Base-by-base conservation (phyloP, 2,113 vertebrate genomes). In the Larimichthys crocea region DNA sequence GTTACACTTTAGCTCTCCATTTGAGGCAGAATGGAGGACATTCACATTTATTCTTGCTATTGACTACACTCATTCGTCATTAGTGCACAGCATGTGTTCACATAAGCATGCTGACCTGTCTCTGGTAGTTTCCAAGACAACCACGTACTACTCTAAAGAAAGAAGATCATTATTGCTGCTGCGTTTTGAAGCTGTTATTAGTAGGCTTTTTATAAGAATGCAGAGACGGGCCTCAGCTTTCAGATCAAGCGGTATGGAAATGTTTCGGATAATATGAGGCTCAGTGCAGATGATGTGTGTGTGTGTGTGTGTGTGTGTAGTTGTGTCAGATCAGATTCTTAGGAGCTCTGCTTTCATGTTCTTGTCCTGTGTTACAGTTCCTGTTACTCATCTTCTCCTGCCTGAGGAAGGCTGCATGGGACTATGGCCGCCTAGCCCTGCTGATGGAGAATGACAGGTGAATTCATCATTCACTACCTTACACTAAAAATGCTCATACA, bases 391-490 rank as follows among this genome's bases (percentile, higher is more conserved):
- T 98, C 71, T 99, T 99, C 82, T 99, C 98, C 66, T 99, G 97
- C 88, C 95, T 99, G 90, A 97, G 98, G 89, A 99, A 99, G 92
- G 98, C 98, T 0, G 98, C 98, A 0, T 99, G 98, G 98, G 97
- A 99, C 91, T 99, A 99, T 0, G 98, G 98, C 10, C 97, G 98
- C 63, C 92, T 99, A 89, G 98, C 97, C 0, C 93, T 99, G 87
- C 95, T 99, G 61, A 97, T 99, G 94, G 97, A 98, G 87, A 97
- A 98, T 61, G 98, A 99, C 92, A 99, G 98, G 91, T 99, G 85
- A 95, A 79, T 50, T 42, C 48, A 52, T 53, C 65, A 22, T 49
- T 74, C 3, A 1, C 31, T 35, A 24, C 42, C 5, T 50, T 20
- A 31, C 55, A 48, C 14, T 17, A 0, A 57, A 62, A 49, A 52